Evolutionary conservation across 1,140 invertebrate species (phyloP).

Genomic region (Idris sp.): DNA sequence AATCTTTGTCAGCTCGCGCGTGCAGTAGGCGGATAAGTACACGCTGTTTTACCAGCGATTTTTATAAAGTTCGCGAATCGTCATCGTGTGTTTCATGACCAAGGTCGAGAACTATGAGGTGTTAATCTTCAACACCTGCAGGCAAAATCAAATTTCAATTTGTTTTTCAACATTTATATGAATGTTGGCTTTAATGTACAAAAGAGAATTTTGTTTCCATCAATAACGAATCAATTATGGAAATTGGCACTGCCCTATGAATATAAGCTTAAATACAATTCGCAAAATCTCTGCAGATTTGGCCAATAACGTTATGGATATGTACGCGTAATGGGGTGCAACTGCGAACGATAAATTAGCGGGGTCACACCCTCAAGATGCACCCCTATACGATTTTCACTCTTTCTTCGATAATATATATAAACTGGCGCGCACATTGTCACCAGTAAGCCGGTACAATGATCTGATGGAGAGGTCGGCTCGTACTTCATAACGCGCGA

Average conservation of each 20-base stretch:
- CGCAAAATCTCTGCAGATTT: constrained; percentile 56
- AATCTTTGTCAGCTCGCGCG: constrained; percentile 66
- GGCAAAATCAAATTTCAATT: too few relatives aligned
- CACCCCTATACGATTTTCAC: constrained; percentile 64
- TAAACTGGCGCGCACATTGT: constrained; percentile 53
- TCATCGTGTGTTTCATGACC: constrained; percentile 50
- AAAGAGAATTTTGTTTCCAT: too few relatives aligned
- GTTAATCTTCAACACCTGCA: constrained; percentile 21
- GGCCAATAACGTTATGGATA: constrained; percentile 56
- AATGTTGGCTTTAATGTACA: too few relatives aligned
- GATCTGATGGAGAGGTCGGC: constrained; percentile 52
- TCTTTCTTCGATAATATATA: constrained; percentile 66
- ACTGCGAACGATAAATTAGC: constrained; percentile 63
- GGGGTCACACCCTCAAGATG: constrained; percentile 63
- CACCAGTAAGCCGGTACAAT: constrained; percentile 56
- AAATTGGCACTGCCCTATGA: constrained; percentile 45
- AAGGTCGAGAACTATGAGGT: constrained; percentile 31
- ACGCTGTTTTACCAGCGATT: constrained; percentile 52
- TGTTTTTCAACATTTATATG: too few relatives aligned
- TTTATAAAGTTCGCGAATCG: too few relatives aligned
- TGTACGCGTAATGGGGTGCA: constrained; percentile 40
- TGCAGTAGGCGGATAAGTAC: constrained; percentile 60
- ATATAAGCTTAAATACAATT: constrained; percentile 58
- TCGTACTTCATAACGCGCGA: constrained; percentile 56
- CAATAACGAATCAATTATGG: constrained; percentile 42